phyloP scores from a whole-genome alignment of 2,888 invertebrate genomes.

The Epirrhoe alternata region DNA sequence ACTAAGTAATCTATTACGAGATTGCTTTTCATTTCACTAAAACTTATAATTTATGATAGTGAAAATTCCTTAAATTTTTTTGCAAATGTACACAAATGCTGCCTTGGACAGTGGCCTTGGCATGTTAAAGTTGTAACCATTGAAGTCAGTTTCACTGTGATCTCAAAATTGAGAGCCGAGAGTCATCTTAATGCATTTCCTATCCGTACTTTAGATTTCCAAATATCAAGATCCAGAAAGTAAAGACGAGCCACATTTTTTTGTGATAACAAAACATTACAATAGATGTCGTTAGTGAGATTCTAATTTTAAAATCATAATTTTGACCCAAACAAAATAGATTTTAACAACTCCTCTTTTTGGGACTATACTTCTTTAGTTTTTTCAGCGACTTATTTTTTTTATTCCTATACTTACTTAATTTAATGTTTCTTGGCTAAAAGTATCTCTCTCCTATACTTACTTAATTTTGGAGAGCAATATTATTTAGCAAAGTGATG shows the following conservation, averaged over 20 bases:
- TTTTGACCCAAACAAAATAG: not conserved
- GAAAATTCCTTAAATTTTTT: not conserved
- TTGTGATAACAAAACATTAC: not conserved
- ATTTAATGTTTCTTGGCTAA: not conserved
- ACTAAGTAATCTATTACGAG: not conserved
- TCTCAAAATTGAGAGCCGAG: conserved; percentile 79
- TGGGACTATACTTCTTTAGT: not conserved
- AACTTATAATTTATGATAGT: not conserved
- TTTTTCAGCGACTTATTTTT: not conserved
- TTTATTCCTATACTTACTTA: not conserved
- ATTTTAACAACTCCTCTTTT: not conserved
- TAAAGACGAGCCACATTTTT: not conserved
- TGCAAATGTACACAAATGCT: conserved; percentile 4
- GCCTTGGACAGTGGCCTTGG: conserved; percentile 13
- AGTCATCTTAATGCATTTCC: conserved; percentile 75
- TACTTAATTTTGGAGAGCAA: not conserved
- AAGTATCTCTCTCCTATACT: not conserved
- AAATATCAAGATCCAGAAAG: conserved; percentile 45
- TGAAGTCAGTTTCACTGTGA: conserved; percentile 70
- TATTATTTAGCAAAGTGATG: not conserved
- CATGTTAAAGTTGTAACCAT: conserved; percentile 41
- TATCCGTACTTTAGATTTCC: conserved; percentile 56
- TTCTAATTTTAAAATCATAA: not conserved
- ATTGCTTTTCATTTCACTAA: not conserved
- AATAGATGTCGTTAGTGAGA: not conserved